Evolutionary conservation across 2,888 invertebrate species (phyloP), one percentile per base, ranked within the genome.

Genomic region (Tridacna gigas): DNA sequence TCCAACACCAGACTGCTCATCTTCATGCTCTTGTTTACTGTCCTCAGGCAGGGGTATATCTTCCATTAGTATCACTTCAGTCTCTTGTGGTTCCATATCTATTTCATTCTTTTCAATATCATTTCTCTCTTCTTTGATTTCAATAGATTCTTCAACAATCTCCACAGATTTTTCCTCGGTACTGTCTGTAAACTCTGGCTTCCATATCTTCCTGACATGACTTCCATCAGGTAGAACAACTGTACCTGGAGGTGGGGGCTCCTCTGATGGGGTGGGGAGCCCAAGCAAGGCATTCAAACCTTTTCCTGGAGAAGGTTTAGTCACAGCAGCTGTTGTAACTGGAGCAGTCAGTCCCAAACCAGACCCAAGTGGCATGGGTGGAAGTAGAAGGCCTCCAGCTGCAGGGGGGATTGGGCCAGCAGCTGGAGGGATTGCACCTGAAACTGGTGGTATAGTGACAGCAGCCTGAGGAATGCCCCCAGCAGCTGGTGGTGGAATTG

Each of bases 241-340:
- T 26, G 89, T 86, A 48, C 86, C 87, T 26, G 86, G 87, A 18
- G 87, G 83, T 56, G 82, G 83, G 18, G 86, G 83, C n/a, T 82
- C 78, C 28, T 77, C 84, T 48, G 88, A 77, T 13, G 89, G 82
- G 56, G 86, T 61, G 48, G 82, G 82, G 7, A 83, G 80, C n/a
- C 84, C 84, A 20, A 87, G 81, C n/a, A 87, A 71, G 26, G 87
- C 87, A 87, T 87, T 87, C 47, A 87, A 76, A 15, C 87, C 87
- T 63, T 73, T 82, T 66, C 71, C 73, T 5, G 80, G 84, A 11
- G 84, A 81, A 22, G 75, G 73, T 63, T 81, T 84, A 9, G 71
- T 71, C 22, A 47, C 22, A 20, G 37, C 37, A 37, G n/a, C 51
- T 48, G 79, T 60, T 51, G 74, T 22, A n/a, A 69, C 26, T 22